Base-by-base conservation (phyloP, 2,797 vertebrate species). In the Urophycis tenuis region DNA sequence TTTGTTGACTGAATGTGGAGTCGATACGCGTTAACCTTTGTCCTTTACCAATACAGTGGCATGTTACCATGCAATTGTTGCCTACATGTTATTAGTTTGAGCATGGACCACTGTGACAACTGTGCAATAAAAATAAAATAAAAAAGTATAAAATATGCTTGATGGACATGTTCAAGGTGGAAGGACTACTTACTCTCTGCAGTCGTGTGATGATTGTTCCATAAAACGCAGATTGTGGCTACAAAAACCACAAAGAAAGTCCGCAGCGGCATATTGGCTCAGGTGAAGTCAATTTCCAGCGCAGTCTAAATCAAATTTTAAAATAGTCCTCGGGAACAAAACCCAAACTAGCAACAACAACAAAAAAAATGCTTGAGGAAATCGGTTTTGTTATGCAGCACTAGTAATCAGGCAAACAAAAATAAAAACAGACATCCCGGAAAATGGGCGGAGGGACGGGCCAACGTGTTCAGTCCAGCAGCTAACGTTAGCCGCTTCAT, bases 21-120 rank as follows among this genome's bases (percentile, higher is more conserved):
- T 86, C 33, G 88, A 92, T 92, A 92, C 91, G 86, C 86, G 85
- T 76, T 84, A 87, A 92, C 91, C 91, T 92, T 92, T 92, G 91
- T 90, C 87, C 91, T 83, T 85, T 86, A 84, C 82, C 15, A 53
- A 53, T 86, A 85, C 77, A 81, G 81, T 53, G 77, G 3, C n/a
- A 29, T 53, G 45, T 53, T 53, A 53, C 45, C 39, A 41, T 15
- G 17, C 17, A 12, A 41, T 41, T 22, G 45, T 53, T 19, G 12
- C 19, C 45, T 53, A 53, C 45, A 4, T 30, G n/a, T 67, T 29
- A 25, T 64, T 5, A n/a, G 30, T 5, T 8, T 41, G 6, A 53
- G 22, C 53, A 49, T n/a, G 22, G 45, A 22, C 19, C n/a, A 9
- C 53, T n/a, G 22, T n/a, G 53, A 2, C 4, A 60, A 60, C n/a